Percentiles rank a stretch among this genome's conserved stretches.
phyloP scores from a whole-genome alignment of 2,888 invertebrate genomes.

The Sphaerophoria rueppellii region DNA sequence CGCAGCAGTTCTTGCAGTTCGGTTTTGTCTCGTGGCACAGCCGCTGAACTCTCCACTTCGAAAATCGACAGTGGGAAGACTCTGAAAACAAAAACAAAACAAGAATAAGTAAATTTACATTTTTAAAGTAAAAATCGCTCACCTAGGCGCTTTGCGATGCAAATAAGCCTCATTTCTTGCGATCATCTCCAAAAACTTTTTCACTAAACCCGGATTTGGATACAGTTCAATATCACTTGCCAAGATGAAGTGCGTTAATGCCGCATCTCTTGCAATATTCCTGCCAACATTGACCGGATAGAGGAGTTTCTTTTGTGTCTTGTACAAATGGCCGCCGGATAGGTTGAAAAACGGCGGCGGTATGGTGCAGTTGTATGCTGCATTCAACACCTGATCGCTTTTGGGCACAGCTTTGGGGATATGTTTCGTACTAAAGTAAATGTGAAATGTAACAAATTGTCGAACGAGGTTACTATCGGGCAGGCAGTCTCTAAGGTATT shows the following conservation, averaged over 20 bases:
- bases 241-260: slow-evolving; percentile 91
- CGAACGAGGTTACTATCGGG: slow-evolving; percentile 87
- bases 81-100: slow-evolving; percentile 80
- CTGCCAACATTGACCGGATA: slow-evolving; percentile 96
- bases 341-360: slow-evolving; percentile 88
- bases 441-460: slow-evolving; percentile 92
- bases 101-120: neutral
- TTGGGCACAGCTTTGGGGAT: slow-evolving; percentile 90
- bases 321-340: slow-evolving; percentile 87
- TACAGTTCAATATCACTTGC: slow-evolving; percentile 96
- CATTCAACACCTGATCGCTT: slow-evolving; percentile 85
- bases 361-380: slow-evolving; percentile 88
- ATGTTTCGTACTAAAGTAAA: slow-evolving; percentile 94
- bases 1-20: slow-evolving; percentile 88
- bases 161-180: slow-evolving; percentile 88
- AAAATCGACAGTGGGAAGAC: slow-evolving; percentile 95
- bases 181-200: slow-evolving; percentile 93
- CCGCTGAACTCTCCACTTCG: slow-evolving; percentile 88
- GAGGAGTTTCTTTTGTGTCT: slow-evolving; percentile 89
- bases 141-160: slow-evolving; percentile 84
- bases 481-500: slow-evolving; percentile 90
- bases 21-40: slow-evolving; percentile 89
- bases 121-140: slow-evolving; percentile 48
- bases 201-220: slow-evolving; percentile 91
- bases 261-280: slow-evolving; percentile 93